Percentiles rank a stretch among this genome's conserved stretches.
Evolutionary conservation across 2,113 vertebrate species (phyloP).

Genomic region (Rhinogobius similis): DNA sequence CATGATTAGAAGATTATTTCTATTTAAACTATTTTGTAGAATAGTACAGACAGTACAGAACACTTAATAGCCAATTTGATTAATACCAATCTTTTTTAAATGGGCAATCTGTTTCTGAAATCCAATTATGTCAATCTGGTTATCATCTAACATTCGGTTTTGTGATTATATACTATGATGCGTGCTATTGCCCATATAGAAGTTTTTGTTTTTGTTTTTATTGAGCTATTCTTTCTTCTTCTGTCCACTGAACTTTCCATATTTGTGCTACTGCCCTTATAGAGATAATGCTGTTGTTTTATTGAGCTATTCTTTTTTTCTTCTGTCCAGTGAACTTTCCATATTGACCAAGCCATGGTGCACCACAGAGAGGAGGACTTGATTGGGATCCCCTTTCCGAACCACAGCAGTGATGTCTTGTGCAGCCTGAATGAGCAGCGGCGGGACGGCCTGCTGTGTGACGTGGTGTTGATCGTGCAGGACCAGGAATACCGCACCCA

Average conservation of each 20-base stretch:
- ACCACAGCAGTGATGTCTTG: conserved; percentile 96
- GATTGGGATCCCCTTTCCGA: conserved; percentile 98
- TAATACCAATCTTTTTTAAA: too few species aligned
- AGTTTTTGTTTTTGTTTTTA: too few species aligned
- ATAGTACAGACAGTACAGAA: background rate
- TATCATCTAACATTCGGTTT: too few species aligned
- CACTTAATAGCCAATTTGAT: background rate
- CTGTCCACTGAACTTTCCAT: too few species aligned
- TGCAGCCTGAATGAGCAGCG: conserved; percentile 95
- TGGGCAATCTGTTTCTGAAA: too few species aligned
- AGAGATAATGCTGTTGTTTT: too few species aligned
- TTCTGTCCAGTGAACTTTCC: conserved; percentile 17
- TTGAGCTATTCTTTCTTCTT: too few species aligned
- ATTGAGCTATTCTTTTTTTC: background rate
- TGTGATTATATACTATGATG: too few species aligned
- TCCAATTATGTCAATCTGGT: background rate
- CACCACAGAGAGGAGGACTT: conserved; percentile 92
- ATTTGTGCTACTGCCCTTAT: too few species aligned
- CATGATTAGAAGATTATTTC: background rate
- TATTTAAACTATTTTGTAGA: background rate
- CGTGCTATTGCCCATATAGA: too few species aligned
- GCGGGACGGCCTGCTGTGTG: conserved; percentile 90
- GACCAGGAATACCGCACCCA: conserved; percentile 97
- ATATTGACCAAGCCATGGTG: conserved; percentile 82
- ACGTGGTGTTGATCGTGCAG: conserved; percentile 92